These are phyloP conservation scores for Catharus ustulatus DNA, from an alignment of 2,797 vertebrate species.

Conservation along the genomic window DNA sequence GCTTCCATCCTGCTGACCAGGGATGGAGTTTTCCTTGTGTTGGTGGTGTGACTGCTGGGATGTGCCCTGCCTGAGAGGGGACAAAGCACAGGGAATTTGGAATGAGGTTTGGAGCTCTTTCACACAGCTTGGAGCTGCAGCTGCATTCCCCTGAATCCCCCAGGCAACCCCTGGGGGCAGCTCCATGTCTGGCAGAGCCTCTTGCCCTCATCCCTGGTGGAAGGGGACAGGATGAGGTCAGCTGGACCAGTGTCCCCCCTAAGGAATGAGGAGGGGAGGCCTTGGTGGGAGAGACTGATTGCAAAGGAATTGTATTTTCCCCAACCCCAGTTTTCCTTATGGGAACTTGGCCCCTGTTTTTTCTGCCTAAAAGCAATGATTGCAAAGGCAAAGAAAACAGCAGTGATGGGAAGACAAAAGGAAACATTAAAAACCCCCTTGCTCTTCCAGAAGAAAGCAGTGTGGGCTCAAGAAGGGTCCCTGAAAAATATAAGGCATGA, in stretches of 20 bases:
- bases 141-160: no score
- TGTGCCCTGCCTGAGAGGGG: background rate
- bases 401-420: constrained; percentile 53
- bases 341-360: background rate
- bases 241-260: background rate
- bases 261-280: background rate
- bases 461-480: constrained; percentile 9
- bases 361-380: background rate
- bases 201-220: background rate
- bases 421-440: constrained; percentile 41
- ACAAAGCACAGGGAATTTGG: background rate
- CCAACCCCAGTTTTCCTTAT: background rate
- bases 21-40: background rate
- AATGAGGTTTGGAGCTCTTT: background rate
- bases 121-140: background rate
- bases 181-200: background rate
- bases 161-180: background rate
- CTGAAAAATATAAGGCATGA: constrained; percentile 50
- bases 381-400: background rate
- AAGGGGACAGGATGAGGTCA: background rate
- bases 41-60: background rate
- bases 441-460: constrained; percentile 35
- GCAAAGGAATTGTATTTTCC: background rate
- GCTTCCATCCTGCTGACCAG: background rate
- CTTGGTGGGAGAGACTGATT: background rate